These are phyloP conservation scores for Folsomia manolachei DNA, from an alignment of 2,888 invertebrate species.

Conservation along the genomic window DNA sequence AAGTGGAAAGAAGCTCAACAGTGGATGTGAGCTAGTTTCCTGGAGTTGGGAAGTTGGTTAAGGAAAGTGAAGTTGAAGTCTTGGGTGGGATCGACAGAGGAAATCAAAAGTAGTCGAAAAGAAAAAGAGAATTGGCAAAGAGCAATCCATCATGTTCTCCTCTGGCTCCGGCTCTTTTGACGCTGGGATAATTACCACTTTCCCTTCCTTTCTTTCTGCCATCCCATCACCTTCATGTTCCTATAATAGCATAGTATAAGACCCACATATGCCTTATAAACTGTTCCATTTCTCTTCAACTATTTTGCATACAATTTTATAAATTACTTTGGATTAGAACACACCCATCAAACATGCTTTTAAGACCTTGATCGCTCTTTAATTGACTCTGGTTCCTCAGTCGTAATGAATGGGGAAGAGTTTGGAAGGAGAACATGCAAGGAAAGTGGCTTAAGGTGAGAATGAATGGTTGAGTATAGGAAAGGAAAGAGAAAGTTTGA, in stretches of 20 bases:
- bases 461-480: not conserved
- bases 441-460: not conserved
- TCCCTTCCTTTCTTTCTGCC: not conserved
- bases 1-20: not conserved
- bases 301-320: not conserved
- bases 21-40: not conserved
- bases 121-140: not conserved
- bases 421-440: not conserved
- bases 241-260: too few species aligned
- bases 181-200: not conserved
- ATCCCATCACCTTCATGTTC: not conserved
- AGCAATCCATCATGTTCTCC: not conserved
- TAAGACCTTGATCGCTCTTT: not conserved
- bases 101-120: not conserved
- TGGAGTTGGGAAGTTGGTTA: not conserved
- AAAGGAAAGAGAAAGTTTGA: not conserved
- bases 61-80: not conserved
- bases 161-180: not conserved
- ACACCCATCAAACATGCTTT: not conserved
- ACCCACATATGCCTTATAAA: too few species aligned
- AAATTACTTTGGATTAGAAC: not conserved
- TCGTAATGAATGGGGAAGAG: too few species aligned
- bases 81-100: not conserved
- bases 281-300: not conserved
- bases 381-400: not conserved